A percentile compares a stretch with the other conserved stretches of the same genome.
Conservation (phyloP, 2,888 invertebrate genomes). For the Ochropacha duplaris region DNA sequence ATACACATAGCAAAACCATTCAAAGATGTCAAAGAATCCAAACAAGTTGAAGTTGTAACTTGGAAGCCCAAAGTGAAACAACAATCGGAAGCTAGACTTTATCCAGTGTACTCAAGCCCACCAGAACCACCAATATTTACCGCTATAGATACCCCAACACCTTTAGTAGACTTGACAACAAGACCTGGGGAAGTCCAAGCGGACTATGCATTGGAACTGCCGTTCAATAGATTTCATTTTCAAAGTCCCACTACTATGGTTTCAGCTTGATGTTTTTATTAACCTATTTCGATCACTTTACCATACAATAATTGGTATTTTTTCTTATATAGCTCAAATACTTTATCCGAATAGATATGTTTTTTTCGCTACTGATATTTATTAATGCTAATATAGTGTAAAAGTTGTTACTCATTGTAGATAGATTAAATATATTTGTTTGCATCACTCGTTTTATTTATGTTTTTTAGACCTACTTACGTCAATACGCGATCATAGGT, state of each 20-base stretch:
- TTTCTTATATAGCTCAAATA: constrained; percentile 58
- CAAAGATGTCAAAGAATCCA: constrained; percentile 30
- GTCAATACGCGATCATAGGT: too few species aligned
- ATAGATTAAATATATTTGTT: not conserved
- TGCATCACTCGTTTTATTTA: not conserved
- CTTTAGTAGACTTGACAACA: constrained; percentile 62
- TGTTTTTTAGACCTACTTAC: not conserved
- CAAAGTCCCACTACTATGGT: constrained; percentile 78
- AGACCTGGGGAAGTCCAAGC: constrained; percentile 75
- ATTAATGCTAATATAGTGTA: not conserved
- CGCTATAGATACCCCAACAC: constrained; percentile 55
- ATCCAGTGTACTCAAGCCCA: constrained; percentile 54
- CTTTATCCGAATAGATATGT: constrained; percentile 65
- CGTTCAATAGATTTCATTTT: constrained; percentile 77
- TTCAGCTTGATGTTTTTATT: constrained; percentile 72
- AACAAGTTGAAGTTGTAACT: constrained; percentile 33
- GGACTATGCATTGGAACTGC: constrained; percentile 73
- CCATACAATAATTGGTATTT: constrained; percentile 54
- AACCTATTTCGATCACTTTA: constrained; percentile 57
- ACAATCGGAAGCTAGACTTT: constrained; percentile 50
- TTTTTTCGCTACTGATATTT: constrained; percentile 35
- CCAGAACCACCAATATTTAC: constrained; percentile 46
- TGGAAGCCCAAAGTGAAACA: constrained; percentile 50
- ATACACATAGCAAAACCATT: constrained; percentile 42
- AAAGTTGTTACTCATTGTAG: not conserved